A percentile compares a stretch with the other conserved stretches of the same genome.
phyloP scores from a whole-genome alignment of 2,888 invertebrate species.

The Tribolium freemani region DNA sequence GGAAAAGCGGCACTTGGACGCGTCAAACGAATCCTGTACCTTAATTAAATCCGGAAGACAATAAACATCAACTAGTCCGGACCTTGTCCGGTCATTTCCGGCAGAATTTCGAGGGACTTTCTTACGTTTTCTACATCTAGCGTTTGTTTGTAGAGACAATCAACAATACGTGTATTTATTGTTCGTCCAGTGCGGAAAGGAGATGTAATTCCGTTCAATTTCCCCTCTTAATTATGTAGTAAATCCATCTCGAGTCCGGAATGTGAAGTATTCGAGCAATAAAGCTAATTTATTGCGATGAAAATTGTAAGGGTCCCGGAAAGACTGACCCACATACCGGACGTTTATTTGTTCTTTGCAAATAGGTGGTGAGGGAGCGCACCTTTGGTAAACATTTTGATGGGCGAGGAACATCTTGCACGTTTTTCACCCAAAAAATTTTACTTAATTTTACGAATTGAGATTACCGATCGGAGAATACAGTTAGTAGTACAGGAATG shows the following conservation, averaged over 20 bases:
- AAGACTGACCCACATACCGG: slow-evolving; percentile 25
- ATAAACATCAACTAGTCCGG: slow-evolving; percentile 13
- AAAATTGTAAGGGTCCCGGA: slow-evolving; percentile 18
- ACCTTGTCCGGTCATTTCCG: neutral
- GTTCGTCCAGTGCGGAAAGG: slow-evolving; percentile 4
- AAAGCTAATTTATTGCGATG: slow-evolving; percentile 18
- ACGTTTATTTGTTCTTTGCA: slow-evolving; percentile 23
- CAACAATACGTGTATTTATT: slow-evolving; percentile 12
- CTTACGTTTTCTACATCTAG: neutral
- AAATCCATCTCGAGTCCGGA: slow-evolving; percentile 14
- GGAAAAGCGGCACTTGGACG: slow-evolving; percentile 8
- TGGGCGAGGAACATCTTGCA: neutral
- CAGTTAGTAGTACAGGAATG: slow-evolving; percentile 22
- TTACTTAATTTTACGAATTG: too few species aligned
- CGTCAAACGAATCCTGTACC: slow-evolving; percentile 8
- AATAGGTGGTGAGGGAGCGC: slow-evolving; percentile 3
- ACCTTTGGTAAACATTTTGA: slow-evolving; percentile 20
- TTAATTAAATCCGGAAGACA: slow-evolving; percentile 26
- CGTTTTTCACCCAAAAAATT: too few species aligned
- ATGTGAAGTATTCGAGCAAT: slow-evolving; percentile 8
- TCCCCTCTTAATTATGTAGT: slow-evolving; percentile 12
- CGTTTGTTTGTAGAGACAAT: neutral
- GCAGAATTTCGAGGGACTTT: neutral
- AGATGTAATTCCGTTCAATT: slow-evolving; percentile 17
- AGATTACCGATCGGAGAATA: slow-evolving; percentile 18